phyloP scores from a whole-genome alignment of 2,888 invertebrate species.

The Pristionchus japonicus region DNA sequence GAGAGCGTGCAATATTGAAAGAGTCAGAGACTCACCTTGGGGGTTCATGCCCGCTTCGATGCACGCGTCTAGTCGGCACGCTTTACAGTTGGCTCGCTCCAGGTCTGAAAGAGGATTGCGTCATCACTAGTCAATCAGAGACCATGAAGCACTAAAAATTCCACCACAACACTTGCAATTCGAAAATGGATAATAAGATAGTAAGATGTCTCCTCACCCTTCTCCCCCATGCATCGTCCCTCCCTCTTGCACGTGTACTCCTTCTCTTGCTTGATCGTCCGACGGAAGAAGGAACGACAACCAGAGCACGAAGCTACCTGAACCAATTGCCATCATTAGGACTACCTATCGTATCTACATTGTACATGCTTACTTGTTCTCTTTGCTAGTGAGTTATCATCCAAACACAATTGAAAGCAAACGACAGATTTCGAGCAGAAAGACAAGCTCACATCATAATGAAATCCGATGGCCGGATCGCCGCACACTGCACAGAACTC shows the following conservation, averaged over 20 bases:
- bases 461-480: constrained; percentile 33
- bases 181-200: background rate
- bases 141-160: too few relatives aligned
- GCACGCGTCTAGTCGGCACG: background rate
- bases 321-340: background rate
- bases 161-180: background rate
- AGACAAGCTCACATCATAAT: constrained; percentile 23
- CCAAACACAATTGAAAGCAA: background rate
- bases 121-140: background rate
- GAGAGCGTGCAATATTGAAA: background rate
- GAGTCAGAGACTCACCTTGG: constrained; percentile 1
- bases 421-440: background rate
- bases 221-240: background rate
- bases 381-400: too few relatives aligned
- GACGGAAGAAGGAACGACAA: constrained; percentile 43
- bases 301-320: constrained; percentile 42
- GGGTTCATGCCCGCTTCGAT: constrained; percentile 39
- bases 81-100: background rate
- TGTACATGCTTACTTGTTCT: too few relatives aligned
- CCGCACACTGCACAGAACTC: constrained; percentile 41
- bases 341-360: background rate
- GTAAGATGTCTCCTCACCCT: too few relatives aligned
- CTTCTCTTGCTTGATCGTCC: background rate
- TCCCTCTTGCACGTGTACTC: constrained; percentile 29
- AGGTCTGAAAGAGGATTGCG: background rate